Evolutionary conservation across 2,797 vertebrate genomes (phyloP), one percentile per base, ranked within the genome.

Genomic region (Eidolon dupreanum): DNA sequence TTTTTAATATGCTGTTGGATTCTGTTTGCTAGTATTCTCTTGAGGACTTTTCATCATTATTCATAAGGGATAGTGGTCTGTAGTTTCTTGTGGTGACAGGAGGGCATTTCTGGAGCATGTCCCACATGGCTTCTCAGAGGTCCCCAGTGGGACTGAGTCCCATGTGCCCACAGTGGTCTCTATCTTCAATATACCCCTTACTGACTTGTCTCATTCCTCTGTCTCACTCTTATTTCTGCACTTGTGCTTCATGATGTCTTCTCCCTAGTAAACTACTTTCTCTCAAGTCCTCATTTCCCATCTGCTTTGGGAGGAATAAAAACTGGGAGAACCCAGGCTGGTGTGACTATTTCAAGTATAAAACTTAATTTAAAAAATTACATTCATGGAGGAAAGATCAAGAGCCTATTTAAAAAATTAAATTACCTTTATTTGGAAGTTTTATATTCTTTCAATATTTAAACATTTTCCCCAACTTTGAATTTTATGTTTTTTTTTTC

Each of bases 401-500:
- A 73, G 11, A 61, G 43, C 53, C 75, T 77, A 88, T 75, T 83
- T 13, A n/a, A 86, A 93, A 73, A 49, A 55, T 16, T 7, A 43
- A 55, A 63, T 79, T 43, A 24, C 8, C 33, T 92, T 87, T 61
- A 66, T 74, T 87, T 88, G 59, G 4, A 68, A 88, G 31, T 43
- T 68, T 51, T 53, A 31, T 75, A 15, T n/a, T 51, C 28, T 88
- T 91, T 81, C 15, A 51, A 19, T 53, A 17, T 83, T 31, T 53
- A 59, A 66, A 43, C 36, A 63, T 77, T 41, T 65, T 33, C 31
- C 78, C 11, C 38, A 43, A 43, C 28, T 71, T 85, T 31, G 63
- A 63, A n/a, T 92, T 92, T 92, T 70, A 61, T 61, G 75, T 36
- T 74, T 31, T 83, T 46, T 95, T 70, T 82, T 31, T 22, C 55